Percentiles rank a stretch among this genome's conserved stretches.
Conservation (phyloP, 2,888 invertebrate species). For the Melanostoma scalare region DNA sequence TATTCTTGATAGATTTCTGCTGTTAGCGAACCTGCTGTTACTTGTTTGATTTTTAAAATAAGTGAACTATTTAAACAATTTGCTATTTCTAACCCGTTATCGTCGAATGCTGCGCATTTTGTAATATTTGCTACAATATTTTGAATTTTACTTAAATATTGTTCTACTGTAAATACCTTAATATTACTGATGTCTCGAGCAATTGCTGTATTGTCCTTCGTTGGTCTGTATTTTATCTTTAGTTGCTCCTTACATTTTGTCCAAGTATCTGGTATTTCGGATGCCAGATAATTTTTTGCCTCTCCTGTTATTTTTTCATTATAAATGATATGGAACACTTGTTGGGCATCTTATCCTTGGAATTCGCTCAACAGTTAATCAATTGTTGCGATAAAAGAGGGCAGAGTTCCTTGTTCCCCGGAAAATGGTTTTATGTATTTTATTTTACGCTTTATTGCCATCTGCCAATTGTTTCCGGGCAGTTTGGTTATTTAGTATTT, state of each 20-base stretch:
- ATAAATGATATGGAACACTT: neutral
- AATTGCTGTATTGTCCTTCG: slow-evolving; percentile 17
- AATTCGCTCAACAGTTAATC: no score
- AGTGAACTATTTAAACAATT: slow-evolving; percentile 38
- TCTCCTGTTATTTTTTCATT: slow-evolving; percentile 21
- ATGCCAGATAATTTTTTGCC: slow-evolving; percentile 43
- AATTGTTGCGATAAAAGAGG: no score
- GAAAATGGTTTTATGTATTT: no score
- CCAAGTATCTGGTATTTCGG: slow-evolving; percentile 30
- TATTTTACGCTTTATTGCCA: no score
- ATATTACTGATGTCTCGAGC: slow-evolving; percentile 27
- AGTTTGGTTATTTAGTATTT: no score
- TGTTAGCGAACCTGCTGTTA: slow-evolving; percentile 35
- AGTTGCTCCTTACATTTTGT: slow-evolving; percentile 31
- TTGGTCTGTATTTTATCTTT: slow-evolving; percentile 36
- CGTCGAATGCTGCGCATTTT: slow-evolving; percentile 45
- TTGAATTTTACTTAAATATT: slow-evolving; percentile 39
- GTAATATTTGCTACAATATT: slow-evolving; percentile 29
- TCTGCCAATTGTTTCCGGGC: no score
- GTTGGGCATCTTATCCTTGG: no score
- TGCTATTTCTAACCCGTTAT: slow-evolving; percentile 31
- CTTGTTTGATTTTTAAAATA: slow-evolving; percentile 36
- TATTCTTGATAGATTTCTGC: slow-evolving; percentile 41
- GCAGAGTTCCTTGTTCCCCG: no score
- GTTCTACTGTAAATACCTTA: slow-evolving; percentile 33